Percentiles rank a stretch among this genome's conserved stretches.
Conservation (phyloP, 2,888 invertebrate species). For the Hirtodrosophila alboralis region DNA sequence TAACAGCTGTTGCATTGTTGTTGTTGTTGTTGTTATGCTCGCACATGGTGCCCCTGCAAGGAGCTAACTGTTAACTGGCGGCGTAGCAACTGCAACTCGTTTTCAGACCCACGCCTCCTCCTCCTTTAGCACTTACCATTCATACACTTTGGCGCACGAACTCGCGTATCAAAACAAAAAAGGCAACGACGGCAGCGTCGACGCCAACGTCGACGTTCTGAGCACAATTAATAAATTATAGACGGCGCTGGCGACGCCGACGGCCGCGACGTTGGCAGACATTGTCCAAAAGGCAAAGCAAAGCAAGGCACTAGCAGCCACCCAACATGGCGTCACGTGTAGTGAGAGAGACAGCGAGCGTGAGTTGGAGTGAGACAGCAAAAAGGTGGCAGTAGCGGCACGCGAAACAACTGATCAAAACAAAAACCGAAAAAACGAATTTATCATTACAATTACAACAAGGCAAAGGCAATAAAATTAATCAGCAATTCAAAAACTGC, state of each 20-base stretch:
- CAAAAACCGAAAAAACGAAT: conserved; percentile 79
- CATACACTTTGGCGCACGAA: conserved; percentile 65
- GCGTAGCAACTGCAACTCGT: conserved; percentile 44
- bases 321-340: conserved; percentile 68
- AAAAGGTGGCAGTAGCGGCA: conserved; percentile 32
- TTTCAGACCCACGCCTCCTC: conserved; percentile 34
- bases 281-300: conserved; percentile 67
- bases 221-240: conserved; percentile 76
- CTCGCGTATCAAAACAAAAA: conserved; percentile 70
- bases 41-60: conserved; percentile 37
- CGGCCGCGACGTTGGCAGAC: conserved; percentile 39
- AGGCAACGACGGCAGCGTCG: conserved; percentile 32
- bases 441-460: conserved; percentile 78
- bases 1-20: conserved; percentile 47
- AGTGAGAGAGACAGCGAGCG: conserved; percentile 25
- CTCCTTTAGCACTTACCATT: conserved; percentile 32
- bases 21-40: conserved; percentile 13
- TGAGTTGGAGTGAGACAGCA: conserved; percentile 1
- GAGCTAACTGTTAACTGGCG: conserved; percentile 42
- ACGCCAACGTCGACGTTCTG: conserved; percentile 52
- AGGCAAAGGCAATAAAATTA: conserved; percentile 77
- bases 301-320: conserved; percentile 62
- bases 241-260: conserved; percentile 50
- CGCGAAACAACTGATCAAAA: conserved; percentile 75
- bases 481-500: conserved; percentile 80